Percentiles rank a stretch among this genome's conserved stretches.
phyloP scores from a whole-genome alignment of 2,113 vertebrate genomes.

The Paedocypris sp. region DNA sequence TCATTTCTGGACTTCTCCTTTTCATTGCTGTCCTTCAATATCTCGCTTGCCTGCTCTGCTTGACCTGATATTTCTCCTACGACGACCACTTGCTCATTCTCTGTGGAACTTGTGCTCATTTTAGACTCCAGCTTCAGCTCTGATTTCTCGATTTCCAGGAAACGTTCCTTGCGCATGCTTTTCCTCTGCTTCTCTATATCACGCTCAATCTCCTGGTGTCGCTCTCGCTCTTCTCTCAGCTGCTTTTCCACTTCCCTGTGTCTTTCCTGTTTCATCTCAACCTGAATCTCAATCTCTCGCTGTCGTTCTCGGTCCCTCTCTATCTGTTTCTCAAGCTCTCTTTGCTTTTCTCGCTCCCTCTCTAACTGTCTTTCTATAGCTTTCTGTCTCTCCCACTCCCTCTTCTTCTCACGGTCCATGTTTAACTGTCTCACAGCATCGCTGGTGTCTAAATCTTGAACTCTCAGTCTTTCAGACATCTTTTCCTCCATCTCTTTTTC shows the following conservation, averaged over 20 bases:
- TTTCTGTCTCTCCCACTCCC: background rate
- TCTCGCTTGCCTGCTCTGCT: constrained; percentile 27
- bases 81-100: constrained; percentile 35
- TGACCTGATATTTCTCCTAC: constrained; percentile 9
- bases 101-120: background rate
- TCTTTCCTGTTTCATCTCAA: constrained; percentile 9
- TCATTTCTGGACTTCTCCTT: constrained; percentile 35
- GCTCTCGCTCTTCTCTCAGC: constrained; percentile 36
- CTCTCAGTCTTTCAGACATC: constrained; percentile 3
- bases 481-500: constrained; percentile 1
- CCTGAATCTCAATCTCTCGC: constrained; percentile 27
- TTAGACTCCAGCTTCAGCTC: constrained; percentile 1
- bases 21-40: constrained; percentile 29
- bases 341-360: background rate
- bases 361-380: background rate
- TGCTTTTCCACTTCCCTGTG: constrained; percentile 12
- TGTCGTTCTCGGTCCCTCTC: constrained; percentile 2
- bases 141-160: background rate
- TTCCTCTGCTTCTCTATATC: constrained; percentile 23
- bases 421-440: constrained; percentile 15
- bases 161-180: constrained; percentile 34
- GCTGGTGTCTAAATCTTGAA: constrained; percentile 12
- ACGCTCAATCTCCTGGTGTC: constrained; percentile 32
- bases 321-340: constrained; percentile 3
- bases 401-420: constrained; percentile 25